phyloP scores from a whole-genome alignment of 2,797 vertebrate genomes.

The Chelidonichthys spinosus region DNA sequence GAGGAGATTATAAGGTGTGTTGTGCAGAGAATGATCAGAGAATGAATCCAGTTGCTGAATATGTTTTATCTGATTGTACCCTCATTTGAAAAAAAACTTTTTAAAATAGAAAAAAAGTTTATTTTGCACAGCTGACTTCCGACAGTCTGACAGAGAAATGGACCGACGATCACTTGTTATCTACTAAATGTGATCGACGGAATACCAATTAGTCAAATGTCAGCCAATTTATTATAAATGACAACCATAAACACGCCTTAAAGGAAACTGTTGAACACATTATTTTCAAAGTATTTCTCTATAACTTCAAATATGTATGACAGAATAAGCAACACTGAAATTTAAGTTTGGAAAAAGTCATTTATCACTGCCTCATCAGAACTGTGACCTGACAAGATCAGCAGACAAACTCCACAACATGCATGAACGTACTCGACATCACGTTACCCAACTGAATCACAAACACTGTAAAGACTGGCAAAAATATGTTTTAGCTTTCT shows the following conservation, averaged over 20 bases:
- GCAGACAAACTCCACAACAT: neutral
- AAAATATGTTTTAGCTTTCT: neutral
- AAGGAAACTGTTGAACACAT: neutral
- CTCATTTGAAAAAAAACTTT: neutral
- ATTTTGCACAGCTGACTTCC: neutral
- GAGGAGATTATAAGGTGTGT: constrained; percentile 20
- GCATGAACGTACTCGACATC: neutral
- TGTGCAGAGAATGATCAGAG: constrained; percentile 9
- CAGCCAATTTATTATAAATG: neutral
- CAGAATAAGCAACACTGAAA: neutral
- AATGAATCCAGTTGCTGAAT: constrained; percentile 1
- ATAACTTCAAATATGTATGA: neutral
- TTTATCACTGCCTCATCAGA: neutral
- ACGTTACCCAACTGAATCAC: neutral
- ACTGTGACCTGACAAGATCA: neutral
- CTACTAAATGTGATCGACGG: neutral
- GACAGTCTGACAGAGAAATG: neutral
- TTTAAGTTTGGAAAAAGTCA: neutral
- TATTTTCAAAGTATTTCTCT: neutral
- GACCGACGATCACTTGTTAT: neutral
- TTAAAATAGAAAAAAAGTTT: neutral
- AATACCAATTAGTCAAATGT: neutral
- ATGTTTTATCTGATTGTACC: constrained; percentile 8
- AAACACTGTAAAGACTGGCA: neutral
- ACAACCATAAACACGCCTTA: too few species aligned